Base-by-base conservation (phyloP, 2,888 invertebrate genomes). In the Drosophila nr. medialis region DNA sequence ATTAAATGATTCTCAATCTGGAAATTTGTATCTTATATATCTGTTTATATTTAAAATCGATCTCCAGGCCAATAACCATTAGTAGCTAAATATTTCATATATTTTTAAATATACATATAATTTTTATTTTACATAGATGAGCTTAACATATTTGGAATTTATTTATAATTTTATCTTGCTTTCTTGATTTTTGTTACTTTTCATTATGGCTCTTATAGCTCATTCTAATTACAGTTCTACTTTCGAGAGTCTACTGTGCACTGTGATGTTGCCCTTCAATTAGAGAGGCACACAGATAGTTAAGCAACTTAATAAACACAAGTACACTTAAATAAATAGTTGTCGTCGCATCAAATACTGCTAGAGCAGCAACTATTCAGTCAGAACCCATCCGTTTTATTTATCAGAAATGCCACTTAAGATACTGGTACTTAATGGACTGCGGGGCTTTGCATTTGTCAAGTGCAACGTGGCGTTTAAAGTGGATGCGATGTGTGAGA, bases 351-450 rank as follows among this genome's bases (percentile, higher is more conserved):
- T 45, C 58, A 49, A 49, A 66, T 32, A 66, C 38, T 48, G 30
- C n/a, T 34, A 13, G 34, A 32, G 27, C 29, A 67, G 58, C 15
- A 50, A 50, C 49, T 71, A 65, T 21, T 54, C 63, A 64, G 48
- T 54, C 58, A 64, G 71, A 76, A 59, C 50, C 75, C 86, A 87
- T 84, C 83, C 83, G 85, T 84, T 83, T 54, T 63, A 85, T 85
- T 84, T 82, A 80, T 85, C 80, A 66, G 62, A 50, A 72, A 87
- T 80, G 71, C 67, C 83, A 82, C 80, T 87, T 82, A 70, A 87
- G 71, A 66, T 67, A 59, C 54, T 58, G 65, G 61, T 83, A 83
- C 83, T 83, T 83, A 75, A 64, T 65, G 67, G 65, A 18, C 27
- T 58, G 38, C n/a, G 56, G 54, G 61, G 62, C 48, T 59, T 68